Conservation (phyloP, 1,140 invertebrate species). For the Drosophila nasuta region DNA sequence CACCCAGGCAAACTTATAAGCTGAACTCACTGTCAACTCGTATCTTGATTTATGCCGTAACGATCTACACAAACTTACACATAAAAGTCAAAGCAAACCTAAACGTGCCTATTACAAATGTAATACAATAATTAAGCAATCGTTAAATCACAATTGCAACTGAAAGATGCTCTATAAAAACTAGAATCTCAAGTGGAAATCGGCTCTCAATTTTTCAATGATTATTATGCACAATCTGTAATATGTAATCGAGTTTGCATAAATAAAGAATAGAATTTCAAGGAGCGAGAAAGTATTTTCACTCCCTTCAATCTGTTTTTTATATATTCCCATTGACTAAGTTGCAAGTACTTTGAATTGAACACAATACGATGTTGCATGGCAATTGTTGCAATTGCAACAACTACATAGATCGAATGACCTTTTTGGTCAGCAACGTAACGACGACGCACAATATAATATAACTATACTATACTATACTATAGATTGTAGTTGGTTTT, state of each 20-base stretch:
- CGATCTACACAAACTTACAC: slow-evolving; percentile 36
- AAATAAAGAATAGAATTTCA: background rate
- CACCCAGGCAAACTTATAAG: slow-evolving; percentile 15
- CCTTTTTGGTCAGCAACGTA: slow-evolving; percentile 77
- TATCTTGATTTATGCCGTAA: slow-evolving; percentile 74
- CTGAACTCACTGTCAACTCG: slow-evolving; percentile 51
- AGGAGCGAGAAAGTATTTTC: background rate
- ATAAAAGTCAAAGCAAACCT: slow-evolving; percentile 39
- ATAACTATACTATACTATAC: slow-evolving; percentile 17
- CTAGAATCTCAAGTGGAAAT: background rate
- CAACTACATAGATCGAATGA: slow-evolving; percentile 60
- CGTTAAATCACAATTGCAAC: slow-evolving; percentile 17
- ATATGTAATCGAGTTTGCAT: background rate
- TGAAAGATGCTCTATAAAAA: slow-evolving; percentile 21
- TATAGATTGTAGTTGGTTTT: slow-evolving; percentile 27
- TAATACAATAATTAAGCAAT: slow-evolving; percentile 66
- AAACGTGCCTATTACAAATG: slow-evolving; percentile 61
- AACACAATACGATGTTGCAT: slow-evolving; percentile 46
- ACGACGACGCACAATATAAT: slow-evolving; percentile 71
- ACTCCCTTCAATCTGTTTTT: background rate
- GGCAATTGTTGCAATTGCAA: slow-evolving; percentile 47
- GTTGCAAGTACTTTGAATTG: slow-evolving; percentile 9
- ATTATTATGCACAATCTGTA: background rate
- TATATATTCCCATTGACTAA: background rate
- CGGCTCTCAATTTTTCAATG: background rate